A percentile compares a stretch with the other conserved stretches of the same genome.
phyloP scores from a whole-genome alignment of 2,113 vertebrate genomes.

The Dasyornis broadbenti region DNA sequence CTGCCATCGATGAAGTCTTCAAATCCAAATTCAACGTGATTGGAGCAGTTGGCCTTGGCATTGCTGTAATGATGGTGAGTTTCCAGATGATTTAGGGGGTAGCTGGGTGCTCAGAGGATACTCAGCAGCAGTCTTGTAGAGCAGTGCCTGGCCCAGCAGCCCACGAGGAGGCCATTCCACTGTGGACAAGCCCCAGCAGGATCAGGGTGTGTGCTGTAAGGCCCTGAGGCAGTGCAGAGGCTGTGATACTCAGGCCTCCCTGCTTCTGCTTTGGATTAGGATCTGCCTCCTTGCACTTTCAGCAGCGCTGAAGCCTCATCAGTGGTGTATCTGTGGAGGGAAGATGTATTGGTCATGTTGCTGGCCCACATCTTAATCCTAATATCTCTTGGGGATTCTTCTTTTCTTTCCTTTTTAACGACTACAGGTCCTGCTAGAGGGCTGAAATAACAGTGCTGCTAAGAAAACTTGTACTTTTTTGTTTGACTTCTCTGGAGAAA shows the following conservation, averaged over 20 bases:
- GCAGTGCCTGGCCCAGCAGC: neutral
- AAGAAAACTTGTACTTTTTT: neutral
- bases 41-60: slow-evolving; percentile 83
- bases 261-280: neutral
- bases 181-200: neutral
- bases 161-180: neutral
- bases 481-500: neutral
- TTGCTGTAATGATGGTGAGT: slow-evolving; percentile 88
- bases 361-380: neutral
- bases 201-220: neutral
- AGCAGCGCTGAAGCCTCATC: neutral
- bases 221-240: neutral
- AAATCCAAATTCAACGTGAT: slow-evolving; percentile 87
- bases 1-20: slow-evolving; percentile 82
- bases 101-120: neutral
- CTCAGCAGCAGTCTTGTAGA: neutral
- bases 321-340: neutral
- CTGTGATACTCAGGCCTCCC: neutral
- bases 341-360: neutral
- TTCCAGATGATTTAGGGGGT: neutral
- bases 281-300: neutral
- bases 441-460: neutral
- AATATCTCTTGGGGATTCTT: neutral
- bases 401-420: neutral
- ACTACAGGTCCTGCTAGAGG: neutral